Conservation (phyloP, 2,888 invertebrate genomes). For the Tineola bisselliella region DNA sequence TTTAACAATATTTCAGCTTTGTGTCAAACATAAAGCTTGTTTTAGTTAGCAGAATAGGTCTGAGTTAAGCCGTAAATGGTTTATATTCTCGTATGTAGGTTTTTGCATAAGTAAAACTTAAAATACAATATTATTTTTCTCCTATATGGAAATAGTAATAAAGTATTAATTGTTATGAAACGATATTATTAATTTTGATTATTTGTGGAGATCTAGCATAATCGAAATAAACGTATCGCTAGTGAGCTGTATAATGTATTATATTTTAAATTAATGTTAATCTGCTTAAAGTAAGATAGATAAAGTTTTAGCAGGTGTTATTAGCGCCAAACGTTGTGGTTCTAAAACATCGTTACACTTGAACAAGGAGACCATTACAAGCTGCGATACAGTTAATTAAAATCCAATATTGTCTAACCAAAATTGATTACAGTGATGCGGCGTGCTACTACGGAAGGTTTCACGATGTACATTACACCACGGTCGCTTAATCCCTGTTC, state of each 20-base stretch:
- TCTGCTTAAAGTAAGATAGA: not conserved
- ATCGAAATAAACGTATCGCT: too few relatives aligned
- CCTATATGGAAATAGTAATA: too few relatives aligned
- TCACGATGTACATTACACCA: not conserved
- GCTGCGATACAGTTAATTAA: slow-evolving; percentile 61
- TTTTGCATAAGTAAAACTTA: too few relatives aligned
- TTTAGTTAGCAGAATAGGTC: not conserved
- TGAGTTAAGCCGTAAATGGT: not conserved
- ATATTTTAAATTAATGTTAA: too few relatives aligned
- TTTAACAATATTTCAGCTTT: slow-evolving; percentile 54
- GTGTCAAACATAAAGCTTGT: slow-evolving; percentile 20
- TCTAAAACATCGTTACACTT: not conserved
- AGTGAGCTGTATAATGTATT: too few relatives aligned
- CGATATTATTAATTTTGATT: too few relatives aligned
- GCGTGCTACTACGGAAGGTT: slow-evolving; percentile 10
- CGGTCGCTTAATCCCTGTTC: slow-evolving; percentile 8
- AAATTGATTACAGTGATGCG: slow-evolving; percentile 49
- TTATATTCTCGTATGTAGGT: not conserved
- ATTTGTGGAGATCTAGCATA: too few relatives aligned
- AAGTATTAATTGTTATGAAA: too few relatives aligned
- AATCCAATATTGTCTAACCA: slow-evolving; percentile 67
- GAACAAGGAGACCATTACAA: slow-evolving; percentile 17
- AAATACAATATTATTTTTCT: too few relatives aligned
- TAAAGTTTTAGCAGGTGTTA: not conserved
- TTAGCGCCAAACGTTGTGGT: not conserved